phyloP scores from a whole-genome alignment of 2,113 vertebrate genomes.

The Amphilophus citrinellus region DNA sequence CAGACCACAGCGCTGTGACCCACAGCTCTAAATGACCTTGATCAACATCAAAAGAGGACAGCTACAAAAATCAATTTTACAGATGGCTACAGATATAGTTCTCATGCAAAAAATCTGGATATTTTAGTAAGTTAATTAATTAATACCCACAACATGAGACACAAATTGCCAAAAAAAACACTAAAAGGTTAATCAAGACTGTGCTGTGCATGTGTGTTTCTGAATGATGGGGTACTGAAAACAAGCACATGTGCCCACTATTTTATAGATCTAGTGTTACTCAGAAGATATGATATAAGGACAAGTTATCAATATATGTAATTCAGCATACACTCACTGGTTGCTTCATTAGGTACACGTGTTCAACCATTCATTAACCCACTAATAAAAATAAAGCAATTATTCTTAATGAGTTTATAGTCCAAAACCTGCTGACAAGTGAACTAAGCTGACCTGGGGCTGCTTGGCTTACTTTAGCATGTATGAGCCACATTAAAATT shows the following conservation, averaged over 20 bases:
- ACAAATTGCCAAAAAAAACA: neutral
- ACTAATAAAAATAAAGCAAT: no score
- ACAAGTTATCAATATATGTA: no score
- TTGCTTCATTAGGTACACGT: no score
- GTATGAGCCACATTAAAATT: neutral
- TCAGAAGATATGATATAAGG: no score
- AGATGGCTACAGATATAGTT: neutral
- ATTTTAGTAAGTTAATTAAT: neutral
- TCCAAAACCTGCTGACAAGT: neutral
- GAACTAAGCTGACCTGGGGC: fast-evolving
- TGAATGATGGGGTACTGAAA: neutral
- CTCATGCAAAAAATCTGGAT: neutral
- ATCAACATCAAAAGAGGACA: neutral
- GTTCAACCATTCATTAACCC: no score
- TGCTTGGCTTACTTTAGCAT: neutral
- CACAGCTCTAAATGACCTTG: neutral
- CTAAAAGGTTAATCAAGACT: neutral
- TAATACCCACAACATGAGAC: neutral
- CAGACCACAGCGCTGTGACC: constrained; percentile 25
- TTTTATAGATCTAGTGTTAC: no score
- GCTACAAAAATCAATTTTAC: neutral
- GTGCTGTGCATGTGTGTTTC: neutral
- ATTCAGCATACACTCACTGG: no score
- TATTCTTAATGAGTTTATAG: no score
- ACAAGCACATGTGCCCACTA: neutral